Percentiles rank a stretch among this genome's conserved stretches.
phyloP scores from a whole-genome alignment of 2,888 invertebrate species.

The Rhaphigaster nebulosa region DNA sequence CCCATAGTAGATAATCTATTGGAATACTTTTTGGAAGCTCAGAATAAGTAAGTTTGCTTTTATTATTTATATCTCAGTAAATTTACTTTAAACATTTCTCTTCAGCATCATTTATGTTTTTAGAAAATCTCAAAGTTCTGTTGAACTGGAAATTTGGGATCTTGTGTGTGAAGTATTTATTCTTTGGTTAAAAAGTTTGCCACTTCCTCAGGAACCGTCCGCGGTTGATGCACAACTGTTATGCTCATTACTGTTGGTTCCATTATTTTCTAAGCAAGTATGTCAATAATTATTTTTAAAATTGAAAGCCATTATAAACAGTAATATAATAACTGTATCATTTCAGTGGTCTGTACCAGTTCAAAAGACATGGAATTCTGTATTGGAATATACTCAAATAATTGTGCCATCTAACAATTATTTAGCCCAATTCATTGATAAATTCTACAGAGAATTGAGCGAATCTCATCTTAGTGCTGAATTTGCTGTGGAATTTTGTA shows the following conservation, averaged over 20 bases:
- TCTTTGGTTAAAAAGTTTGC: slow-evolving; percentile 34
- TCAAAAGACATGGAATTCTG: slow-evolving; percentile 53
- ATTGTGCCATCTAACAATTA: slow-evolving; percentile 19
- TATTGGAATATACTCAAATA: slow-evolving; percentile 30
- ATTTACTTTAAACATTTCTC: neutral
- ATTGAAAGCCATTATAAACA: neutral
- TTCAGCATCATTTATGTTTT: neutral
- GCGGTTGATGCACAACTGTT: neutral
- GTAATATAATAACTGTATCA: neutral
- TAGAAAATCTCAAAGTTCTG: slow-evolving; percentile 50
- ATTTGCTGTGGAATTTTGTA: slow-evolving; percentile 39
- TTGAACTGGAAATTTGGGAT: slow-evolving; percentile 53
- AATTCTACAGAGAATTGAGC: neutral
- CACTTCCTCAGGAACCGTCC: neutral
- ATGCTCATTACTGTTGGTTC: slow-evolving; percentile 43
- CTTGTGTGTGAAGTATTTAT: slow-evolving; percentile 45
- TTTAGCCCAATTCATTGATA: slow-evolving; percentile 20
- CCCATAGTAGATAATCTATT: slow-evolving; percentile 5
- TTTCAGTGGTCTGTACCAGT: slow-evolving; percentile 57
- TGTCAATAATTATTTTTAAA: neutral
- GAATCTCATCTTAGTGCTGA: slow-evolving; percentile 28
- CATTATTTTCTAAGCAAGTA: slow-evolving; percentile 54
- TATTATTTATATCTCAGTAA: neutral
- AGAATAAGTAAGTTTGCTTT: slow-evolving; percentile 41
- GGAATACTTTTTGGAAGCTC: slow-evolving; percentile 50